Percentiles rank a stretch among this genome's conserved stretches.
Evolutionary conservation across 2,113 vertebrate species (phyloP).

Genomic region (Perca flavescens): DNA sequence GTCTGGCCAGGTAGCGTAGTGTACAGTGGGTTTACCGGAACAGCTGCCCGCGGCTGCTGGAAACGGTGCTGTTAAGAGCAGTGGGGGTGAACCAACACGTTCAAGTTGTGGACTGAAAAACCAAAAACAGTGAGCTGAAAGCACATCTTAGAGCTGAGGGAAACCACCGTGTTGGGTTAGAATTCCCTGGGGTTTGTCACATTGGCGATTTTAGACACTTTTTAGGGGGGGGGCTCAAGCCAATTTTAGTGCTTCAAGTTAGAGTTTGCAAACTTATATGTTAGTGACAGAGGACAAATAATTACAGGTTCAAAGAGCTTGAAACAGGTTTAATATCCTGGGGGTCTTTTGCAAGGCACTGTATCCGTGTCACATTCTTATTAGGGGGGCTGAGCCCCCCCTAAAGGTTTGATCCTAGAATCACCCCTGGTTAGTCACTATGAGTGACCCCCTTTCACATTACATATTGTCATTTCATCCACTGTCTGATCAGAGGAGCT

Average conservation of each 20-base stretch:
- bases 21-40: neutral
- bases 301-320: no score
- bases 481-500: conserved; percentile 17
- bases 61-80: neutral
- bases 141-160: no score
- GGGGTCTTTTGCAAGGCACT: no score
- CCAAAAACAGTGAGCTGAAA: neutral
- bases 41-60: neutral
- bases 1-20: neutral
- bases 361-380: no score
- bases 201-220: no score
- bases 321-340: no score
- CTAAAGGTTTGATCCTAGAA: no score
- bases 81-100: neutral
- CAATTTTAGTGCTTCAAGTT: no score
- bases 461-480: neutral
- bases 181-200: neutral
- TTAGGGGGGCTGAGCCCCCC: no score
- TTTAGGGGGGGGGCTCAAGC: no score
- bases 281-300: no score
- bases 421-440: neutral
- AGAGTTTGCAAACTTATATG: no score
- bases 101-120: neutral
- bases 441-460: neutral
- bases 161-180: neutral